Base-by-base conservation (phyloP, 2,113 vertebrate species). In the Anolis sagrei region DNA sequence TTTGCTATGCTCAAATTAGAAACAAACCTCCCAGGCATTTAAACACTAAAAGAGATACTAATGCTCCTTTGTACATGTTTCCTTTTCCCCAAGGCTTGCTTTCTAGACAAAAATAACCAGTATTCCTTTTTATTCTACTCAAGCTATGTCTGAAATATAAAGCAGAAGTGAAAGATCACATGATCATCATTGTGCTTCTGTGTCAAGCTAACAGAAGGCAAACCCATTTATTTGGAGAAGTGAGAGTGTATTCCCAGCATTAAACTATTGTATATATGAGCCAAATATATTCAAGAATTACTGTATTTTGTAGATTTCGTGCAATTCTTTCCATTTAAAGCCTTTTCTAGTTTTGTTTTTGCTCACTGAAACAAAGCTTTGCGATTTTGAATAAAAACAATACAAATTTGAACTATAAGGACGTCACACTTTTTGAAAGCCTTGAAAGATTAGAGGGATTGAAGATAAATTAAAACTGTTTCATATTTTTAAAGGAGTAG, bases 381-480 rank as follows among this genome's bases (percentile, higher is more conserved):
- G 32, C 14, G 44, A 85, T 61, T 85, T 23, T 70, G 76, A 85
- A 85, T 21, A 29, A 69, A 78, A 34, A 9, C 23, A 66, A n/a
- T 39, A 76, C 64, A 84, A 25, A 61, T 21, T 44, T 51, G 49
- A 48, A 54, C 75, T 70, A 58, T 85, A 58, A 18, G 48, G 23
- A 76, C 44, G 64, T 70, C 66, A 70, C 11, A 34, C n/a, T 54
- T 58, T 79, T n/a, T 44, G 34, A 85, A 85, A 36, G 75, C 68
- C 76, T 72, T 58, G 49, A 74, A 39, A 44, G 51, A 73, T 74
- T 39, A 74, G 58, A 73, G 51, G 4, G 23, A 72, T 72, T 58
- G 39, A 78, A 44, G 21, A 85, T 85, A 49, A 73, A 72, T 79
- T 85, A 85, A 69, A 69, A 69, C 34, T 39, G 4, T 85, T 78